Conservation (phyloP, 2,888 invertebrate species). For the Philaethria dido region DNA sequence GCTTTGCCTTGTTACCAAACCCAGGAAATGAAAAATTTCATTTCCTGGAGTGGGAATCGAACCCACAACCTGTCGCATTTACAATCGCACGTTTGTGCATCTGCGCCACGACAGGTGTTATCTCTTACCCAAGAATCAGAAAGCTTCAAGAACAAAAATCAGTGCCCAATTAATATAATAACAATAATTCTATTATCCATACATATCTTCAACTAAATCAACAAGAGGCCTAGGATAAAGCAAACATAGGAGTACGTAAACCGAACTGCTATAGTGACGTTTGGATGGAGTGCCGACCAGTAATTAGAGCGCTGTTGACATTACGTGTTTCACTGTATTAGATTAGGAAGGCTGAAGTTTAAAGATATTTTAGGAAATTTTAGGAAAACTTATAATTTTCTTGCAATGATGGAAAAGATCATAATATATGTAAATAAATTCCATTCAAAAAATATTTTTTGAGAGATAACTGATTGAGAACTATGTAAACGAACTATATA, state of each 20-base stretch:
- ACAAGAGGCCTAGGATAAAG: neutral
- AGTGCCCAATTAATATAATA: neutral
- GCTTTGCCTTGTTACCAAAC: too few relatives aligned
- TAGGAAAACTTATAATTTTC: neutral
- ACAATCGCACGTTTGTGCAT: too few relatives aligned
- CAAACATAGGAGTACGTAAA: constrained; percentile 10
- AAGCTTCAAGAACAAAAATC: neutral
- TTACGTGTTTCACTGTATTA: constrained; percentile 4
- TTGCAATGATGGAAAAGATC: too few relatives aligned
- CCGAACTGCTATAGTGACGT: constrained; percentile 10
- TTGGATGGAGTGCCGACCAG: constrained; percentile 20
- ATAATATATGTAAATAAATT: too few relatives aligned
- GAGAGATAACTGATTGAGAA: too few relatives aligned
- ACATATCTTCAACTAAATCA: constrained; percentile 1
- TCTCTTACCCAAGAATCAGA: too few relatives aligned
- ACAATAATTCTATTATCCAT: neutral
- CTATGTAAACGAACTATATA: too few relatives aligned
- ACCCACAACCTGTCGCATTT: too few relatives aligned
- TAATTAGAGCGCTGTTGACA: constrained; percentile 22
- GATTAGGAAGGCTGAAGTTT: constrained; percentile 9
- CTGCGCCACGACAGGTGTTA: too few relatives aligned
- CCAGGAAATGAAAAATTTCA: too few relatives aligned
- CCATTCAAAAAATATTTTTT: too few relatives aligned
- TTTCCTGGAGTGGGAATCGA: too few relatives aligned
- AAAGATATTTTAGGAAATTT: neutral